Base-by-base conservation (phyloP, 2,888 invertebrate species). In the Aphodius sticticus region DNA sequence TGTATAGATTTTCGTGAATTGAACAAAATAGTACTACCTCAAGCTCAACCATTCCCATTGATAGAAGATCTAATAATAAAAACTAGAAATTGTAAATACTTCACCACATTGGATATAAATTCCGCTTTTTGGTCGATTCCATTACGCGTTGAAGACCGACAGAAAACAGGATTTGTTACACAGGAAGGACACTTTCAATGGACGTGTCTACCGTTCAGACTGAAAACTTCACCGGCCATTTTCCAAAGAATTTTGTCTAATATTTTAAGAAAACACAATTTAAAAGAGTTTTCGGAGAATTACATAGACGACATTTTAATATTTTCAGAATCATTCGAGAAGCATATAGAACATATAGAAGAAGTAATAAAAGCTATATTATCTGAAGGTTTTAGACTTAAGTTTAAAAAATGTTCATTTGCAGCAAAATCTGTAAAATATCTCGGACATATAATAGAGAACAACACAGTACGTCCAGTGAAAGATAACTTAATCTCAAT, bases 71-170 rank as follows among this genome's bases (percentile, higher is more conserved):
- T 87, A 78, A 83, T 87, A 77, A 70, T 83, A 72, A 86, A 85
- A 77, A 86, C 86, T 6, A 82, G 83, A 81, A 85, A 87, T 77
- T 87, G 86, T 76, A 85, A 85, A 72, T 86, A 81, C 82, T 87
- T 86, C 78, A 79, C 86, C 15, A 86, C 84, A 71, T 69, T 88
- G 0, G 87, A 88, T 72, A 85, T 87, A 78, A 88, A 87, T 79
- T 87, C 86, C 7, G 88, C 87, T 53, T 88, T 88, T 82, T 88
- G 87, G 87, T 86, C 86, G 15, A 87, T 87, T 6, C 86, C 87
- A 1, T 76, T 86, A 74, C 77, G 82, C 80, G 82, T 86, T 69
- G 78, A 83, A 83, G 87, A 87, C 74, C 84, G 84, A 83, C 36
- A 85, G 36, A 88, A 87, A 80, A 86, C 86, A 5, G 87, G 77